Evolutionary conservation across 2,888 invertebrate species (phyloP).

Genomic region (Tridacna crocea): DNA sequence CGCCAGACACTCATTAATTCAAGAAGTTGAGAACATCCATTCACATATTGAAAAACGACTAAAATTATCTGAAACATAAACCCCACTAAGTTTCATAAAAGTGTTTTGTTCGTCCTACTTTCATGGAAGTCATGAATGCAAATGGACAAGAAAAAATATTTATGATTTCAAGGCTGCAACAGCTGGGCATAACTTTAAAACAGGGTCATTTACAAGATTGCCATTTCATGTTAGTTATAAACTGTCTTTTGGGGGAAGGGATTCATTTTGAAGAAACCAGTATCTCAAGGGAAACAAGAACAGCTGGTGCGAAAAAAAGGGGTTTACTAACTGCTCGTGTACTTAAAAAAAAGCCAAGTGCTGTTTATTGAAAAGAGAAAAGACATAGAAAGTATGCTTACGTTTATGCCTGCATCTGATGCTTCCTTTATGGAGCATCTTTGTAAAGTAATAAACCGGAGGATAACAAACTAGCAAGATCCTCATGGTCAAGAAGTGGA

Average conservation of each 20-base stretch:
- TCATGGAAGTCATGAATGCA: neutral
- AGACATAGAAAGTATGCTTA: too few relatives aligned
- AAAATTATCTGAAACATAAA: neutral
- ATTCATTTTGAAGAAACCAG: neutral
- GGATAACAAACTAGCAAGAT: too few relatives aligned
- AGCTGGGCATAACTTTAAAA: neutral
- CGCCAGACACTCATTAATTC: too few relatives aligned
- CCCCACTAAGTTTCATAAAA: neutral
- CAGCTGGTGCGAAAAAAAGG: neutral
- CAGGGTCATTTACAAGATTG: neutral
- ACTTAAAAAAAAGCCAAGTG: neutral
- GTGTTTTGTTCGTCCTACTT: neutral
- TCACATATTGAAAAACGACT: slow-evolving; percentile 1
- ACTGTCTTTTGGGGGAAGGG: neutral
- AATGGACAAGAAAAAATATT: neutral
- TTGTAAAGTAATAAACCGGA: too few relatives aligned
- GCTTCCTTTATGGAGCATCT: too few relatives aligned
- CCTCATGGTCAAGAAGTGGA: too few relatives aligned
- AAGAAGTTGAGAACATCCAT: neutral
- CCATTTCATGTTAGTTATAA: neutral
- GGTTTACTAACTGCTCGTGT: neutral
- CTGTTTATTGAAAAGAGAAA: too few relatives aligned
- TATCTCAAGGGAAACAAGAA: slow-evolving; percentile 2
- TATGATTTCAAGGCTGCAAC: neutral
- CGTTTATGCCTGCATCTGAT: too few relatives aligned